Evolutionary conservation across 2,797 vertebrate species (phyloP), one percentile per base, ranked within the genome.

Genomic region (Peromyscus attwateri): DNA sequence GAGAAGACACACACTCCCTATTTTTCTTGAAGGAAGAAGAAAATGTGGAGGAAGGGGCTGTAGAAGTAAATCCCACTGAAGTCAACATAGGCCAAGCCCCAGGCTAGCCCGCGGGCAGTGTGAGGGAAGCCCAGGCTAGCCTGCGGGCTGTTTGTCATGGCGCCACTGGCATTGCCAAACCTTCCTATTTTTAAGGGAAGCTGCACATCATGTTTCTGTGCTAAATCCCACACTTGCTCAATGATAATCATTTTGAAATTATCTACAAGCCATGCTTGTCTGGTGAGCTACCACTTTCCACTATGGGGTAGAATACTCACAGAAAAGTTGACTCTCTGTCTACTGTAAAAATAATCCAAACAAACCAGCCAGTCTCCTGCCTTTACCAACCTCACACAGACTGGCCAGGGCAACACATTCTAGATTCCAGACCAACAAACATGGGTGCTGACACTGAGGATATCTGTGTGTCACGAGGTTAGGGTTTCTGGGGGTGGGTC

Each of bases 301-400:
- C 31, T 31, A 46, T 77, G 49, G 12, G 85, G n/a, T 12, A 16
- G 31, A 89, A 60, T 1, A 11, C 14, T 37, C 43, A 13, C n/a
- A n/a, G n/a, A n/a, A 95, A 64, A 81, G n/a, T 40, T 8, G 68
- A 52, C 43, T 77, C 64, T 93, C 76, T 91, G 84, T 68, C 92
- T 81, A 16, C 0, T 6, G 82, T 62, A 79, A 70, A 93, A 82
- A 87, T 60, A 92, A 81, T 21, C 34, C 62, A 43, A 89, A 68
- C n/a, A 55, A 57, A 34, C 60, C 55, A 60, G 9, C 27, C 13
- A 9, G 66, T 5, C 31, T n/a, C n/a, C 29, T 14, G 8, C 10
- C 60, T 62, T n/a, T 89, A 62, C 80, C 52, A 71, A 62, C 13
- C 10, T 31, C 37, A 40, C 0, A 1, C 2, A 25, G 60, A 49